Conservation (phyloP, 2,113 vertebrate genomes). For the Hyla sarda region DNA sequence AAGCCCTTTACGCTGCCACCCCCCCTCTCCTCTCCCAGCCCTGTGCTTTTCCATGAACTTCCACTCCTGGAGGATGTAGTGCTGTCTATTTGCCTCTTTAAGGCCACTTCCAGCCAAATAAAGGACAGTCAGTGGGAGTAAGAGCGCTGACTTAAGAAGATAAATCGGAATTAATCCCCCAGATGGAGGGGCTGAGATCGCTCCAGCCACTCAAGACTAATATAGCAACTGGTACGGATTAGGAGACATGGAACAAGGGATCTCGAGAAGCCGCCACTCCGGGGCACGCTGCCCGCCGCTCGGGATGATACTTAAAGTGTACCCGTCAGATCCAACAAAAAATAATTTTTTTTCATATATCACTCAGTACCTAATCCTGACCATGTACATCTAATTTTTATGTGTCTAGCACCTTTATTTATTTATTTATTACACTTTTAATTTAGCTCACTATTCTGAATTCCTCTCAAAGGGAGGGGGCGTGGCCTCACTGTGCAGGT, state of each 20-base stretch:
- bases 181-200: conserved; percentile 72
- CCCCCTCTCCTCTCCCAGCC: conserved; percentile 21
- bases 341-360: too few species aligned
- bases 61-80: neutral
- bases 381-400: too few species aligned
- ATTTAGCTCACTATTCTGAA: too few species aligned
- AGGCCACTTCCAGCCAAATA: neutral
- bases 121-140: conserved; percentile 47
- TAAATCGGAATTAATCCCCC: conserved; percentile 77
- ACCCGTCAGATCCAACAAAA: too few species aligned
- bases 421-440: too few species aligned
- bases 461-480: too few species aligned
- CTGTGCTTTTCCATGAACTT: conserved; percentile 5
- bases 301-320: too few species aligned
- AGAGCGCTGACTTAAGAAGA: conserved; percentile 80
- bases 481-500: too few species aligned
- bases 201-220: conserved; percentile 64
- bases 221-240: conserved; percentile 60
- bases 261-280: neutral
- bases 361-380: too few species aligned
- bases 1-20: conserved; percentile 12
- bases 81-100: neutral
- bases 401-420: too few species aligned
- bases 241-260: neutral
- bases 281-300: too few species aligned